A percentile compares a stretch with the other conserved stretches of the same genome.
These are phyloP conservation scores for Dusona sp. DNA, from an alignment of 2,888 invertebrate species.

Conservation along the genomic window DNA sequence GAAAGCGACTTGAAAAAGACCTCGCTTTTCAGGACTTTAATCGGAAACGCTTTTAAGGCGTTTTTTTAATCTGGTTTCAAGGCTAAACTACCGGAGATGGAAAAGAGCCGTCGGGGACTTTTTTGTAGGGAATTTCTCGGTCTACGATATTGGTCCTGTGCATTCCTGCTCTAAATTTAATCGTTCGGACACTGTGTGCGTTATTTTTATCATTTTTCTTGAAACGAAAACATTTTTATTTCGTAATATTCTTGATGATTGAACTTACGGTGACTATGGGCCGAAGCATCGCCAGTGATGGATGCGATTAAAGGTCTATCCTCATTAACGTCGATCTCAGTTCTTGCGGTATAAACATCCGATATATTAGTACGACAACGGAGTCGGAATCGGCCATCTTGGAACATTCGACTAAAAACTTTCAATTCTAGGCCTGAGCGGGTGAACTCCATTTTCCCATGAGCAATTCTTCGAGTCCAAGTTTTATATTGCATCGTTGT, in stretches of 20 bases:
- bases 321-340: slow-evolving; percentile 79
- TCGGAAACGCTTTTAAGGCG: neutral
- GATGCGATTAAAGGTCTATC: slow-evolving; percentile 81
- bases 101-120: neutral
- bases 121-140: neutral
- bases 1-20: neutral
- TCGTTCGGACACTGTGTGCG: neutral
- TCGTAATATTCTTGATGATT: neutral
- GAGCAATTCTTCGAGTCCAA: slow-evolving; percentile 66
- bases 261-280: slow-evolving; percentile 81
- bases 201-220: neutral
- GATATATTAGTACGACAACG: slow-evolving; percentile 80
- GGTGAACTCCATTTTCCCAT: slow-evolving; percentile 74
- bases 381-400: slow-evolving; percentile 76
- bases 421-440: slow-evolving; percentile 78
- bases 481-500: slow-evolving; percentile 72
- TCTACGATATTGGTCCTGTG: neutral
- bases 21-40: neutral
- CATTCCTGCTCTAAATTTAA: neutral
- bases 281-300: slow-evolving; percentile 82
- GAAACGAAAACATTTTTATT: neutral
- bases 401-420: slow-evolving; percentile 78
- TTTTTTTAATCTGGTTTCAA: neutral
- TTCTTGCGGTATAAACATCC: slow-evolving; percentile 79
- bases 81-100: neutral